These are phyloP conservation scores for Rhamphomyia laevipes DNA, from an alignment of 2,888 invertebrate genomes.

Conservation along the genomic window DNA sequence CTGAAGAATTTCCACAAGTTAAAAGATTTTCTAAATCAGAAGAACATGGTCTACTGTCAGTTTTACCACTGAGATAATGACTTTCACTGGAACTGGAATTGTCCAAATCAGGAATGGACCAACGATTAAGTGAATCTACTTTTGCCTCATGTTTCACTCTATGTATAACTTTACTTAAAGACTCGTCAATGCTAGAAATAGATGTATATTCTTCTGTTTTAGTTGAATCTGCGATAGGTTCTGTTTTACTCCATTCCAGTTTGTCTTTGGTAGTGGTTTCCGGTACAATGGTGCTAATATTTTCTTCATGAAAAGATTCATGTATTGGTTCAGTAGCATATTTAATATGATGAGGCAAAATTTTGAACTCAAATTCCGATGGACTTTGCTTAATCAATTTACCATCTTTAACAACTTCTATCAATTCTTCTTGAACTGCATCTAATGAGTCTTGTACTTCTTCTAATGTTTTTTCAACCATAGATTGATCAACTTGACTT, in stretches of 20 bases:
- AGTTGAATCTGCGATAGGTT: conserved; percentile 22
- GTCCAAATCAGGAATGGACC: conserved; percentile 68
- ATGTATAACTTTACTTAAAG: conserved; percentile 22
- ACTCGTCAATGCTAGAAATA: conserved; percentile 14
- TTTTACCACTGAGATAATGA: conserved; percentile 77
- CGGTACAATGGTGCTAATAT: conserved; percentile 9
- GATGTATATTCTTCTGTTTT: conserved; percentile 11
- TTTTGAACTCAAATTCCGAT: conserved; percentile 60
- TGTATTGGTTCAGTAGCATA: conserved; percentile 32
- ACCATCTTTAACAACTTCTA: conserved; percentile 46
- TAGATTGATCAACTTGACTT: conserved; percentile 42
- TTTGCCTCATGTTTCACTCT: conserved; percentile 35
- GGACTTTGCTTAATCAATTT: conserved; percentile 59
- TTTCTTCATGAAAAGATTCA: conserved; percentile 25
- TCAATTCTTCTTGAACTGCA: conserved; percentile 56
- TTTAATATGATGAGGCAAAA: conserved; percentile 41
- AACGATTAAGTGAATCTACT: conserved; percentile 45
- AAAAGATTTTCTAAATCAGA: conserved; percentile 76
- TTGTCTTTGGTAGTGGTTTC: conserved; percentile 5
- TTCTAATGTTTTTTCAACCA: conserved; percentile 56
- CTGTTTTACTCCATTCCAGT: conserved; percentile 29
- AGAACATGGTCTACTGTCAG: conserved; percentile 67
- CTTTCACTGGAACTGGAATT: conserved; percentile 83
- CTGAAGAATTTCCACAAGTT: conserved; percentile 64
- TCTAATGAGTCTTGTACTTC: conserved; percentile 61